Evolutionary conservation across 2,888 invertebrate species (phyloP), one percentile per base, ranked within the genome.

Genomic region (Tethea ocularis): DNA sequence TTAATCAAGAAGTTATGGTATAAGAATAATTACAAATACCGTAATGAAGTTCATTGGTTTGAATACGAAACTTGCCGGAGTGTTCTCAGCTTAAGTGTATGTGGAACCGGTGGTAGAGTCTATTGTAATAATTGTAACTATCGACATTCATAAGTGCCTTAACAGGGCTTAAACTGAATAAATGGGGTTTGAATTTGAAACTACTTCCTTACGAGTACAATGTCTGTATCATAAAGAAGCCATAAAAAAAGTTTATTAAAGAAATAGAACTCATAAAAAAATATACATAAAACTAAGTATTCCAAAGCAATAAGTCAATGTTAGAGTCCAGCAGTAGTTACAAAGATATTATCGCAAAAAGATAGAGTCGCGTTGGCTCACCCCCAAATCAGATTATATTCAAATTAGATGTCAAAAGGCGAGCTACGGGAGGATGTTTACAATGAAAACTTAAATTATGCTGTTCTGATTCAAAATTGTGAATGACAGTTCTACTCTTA

Each of bases 351-450:
- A 53, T 26, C 52, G 29, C 52, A 17, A 53, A 29, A 29, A 53
- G 26, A 53, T 26, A 17, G 46, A 46, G 46, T 46, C 29, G 52
- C 17, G 26, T 29, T 53, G 52, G 52, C 52, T 26, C 29, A 29
- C 52, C 52, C n/a, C 52, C 52, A 53, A 53, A 26, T 26, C 26
- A 10, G 52, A 29, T 26, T 26, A 29, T 53, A 53, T 53, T 26
- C 52, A 53, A 53, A 53, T 53, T 26, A 29, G 26, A 29, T 29
- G 52, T 53, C 52, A 53, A 26, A 29, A n/a, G 10, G 29, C 52
- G 29, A 53, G 26, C 29, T 11, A 17, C 52, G 29, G 11, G 26
- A 53, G n/a, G 24, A 29, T 53, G 46, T 46, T 46, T 46, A 20
- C 46, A 46, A 46, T 46, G 10, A 20, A 46, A 10, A 46, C 46